A percentile compares a stretch with the other conserved stretches of the same genome.
Evolutionary conservation across 2,797 vertebrate genomes (phyloP).

Genomic region (Morus bassanus): DNA sequence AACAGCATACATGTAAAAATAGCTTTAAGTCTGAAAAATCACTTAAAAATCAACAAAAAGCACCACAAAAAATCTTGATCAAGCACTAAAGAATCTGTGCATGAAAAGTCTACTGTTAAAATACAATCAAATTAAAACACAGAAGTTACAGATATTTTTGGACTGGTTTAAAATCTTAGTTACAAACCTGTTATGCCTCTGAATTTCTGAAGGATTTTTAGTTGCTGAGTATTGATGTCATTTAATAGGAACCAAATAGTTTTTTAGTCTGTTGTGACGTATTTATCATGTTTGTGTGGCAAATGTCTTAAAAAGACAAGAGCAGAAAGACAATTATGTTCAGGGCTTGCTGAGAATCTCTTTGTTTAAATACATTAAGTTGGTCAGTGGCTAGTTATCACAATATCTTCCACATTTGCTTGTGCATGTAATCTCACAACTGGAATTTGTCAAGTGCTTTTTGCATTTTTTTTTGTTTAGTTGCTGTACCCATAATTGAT

Average conservation of each 20-base stretch:
- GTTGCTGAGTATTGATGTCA: background rate
- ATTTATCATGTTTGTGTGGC: background rate
- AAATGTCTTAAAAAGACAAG: background rate
- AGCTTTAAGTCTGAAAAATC: background rate
- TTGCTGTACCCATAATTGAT: background rate
- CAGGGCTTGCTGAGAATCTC: background rate
- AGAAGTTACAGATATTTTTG: background rate
- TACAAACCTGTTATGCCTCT: background rate
- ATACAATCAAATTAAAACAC: background rate
- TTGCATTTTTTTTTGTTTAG: background rate
- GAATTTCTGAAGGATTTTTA: background rate
- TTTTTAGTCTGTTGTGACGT: background rate
- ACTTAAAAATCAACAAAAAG: background rate
- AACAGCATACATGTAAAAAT: background rate
- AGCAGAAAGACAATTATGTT: background rate
- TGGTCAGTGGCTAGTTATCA: background rate
- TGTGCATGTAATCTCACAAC: background rate
- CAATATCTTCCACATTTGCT: background rate
- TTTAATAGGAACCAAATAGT: background rate
- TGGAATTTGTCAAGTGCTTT: background rate
- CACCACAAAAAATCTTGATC: background rate
- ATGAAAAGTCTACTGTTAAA: background rate
- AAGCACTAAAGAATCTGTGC: background rate
- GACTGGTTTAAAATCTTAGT: background rate
- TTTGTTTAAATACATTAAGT: background rate